These are phyloP conservation scores for Oryzias dopingdopingensis DNA, from an alignment of 2,797 vertebrate genomes.

Conservation along the genomic window DNA sequence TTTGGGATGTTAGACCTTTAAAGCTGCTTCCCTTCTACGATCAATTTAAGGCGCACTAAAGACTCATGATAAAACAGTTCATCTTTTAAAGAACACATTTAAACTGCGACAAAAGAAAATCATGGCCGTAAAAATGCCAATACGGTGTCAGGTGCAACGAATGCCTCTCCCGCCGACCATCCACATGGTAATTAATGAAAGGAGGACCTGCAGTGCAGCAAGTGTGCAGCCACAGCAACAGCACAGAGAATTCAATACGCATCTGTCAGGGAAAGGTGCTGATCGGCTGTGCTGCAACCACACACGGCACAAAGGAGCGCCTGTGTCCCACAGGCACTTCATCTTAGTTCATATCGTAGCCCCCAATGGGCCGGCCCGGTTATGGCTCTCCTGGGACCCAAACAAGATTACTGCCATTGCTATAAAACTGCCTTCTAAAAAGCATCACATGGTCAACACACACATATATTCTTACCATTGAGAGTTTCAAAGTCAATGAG, in stretches of 20 bases:
- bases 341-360: constrained; percentile 67
- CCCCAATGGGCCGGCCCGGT: constrained; percentile 46
- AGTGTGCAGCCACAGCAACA: constrained; percentile 50
- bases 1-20: neutral
- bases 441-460: constrained; percentile 10
- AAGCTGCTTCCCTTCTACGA: constrained; percentile 22
- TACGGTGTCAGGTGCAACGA: constrained; percentile 56
- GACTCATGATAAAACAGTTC: constrained; percentile 52
- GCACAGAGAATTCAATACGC: constrained; percentile 67
- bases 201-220: constrained; percentile 38
- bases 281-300: constrained; percentile 49
- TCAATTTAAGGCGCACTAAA: constrained; percentile 30
- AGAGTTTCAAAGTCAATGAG: constrained; percentile 60
- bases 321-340: constrained; percentile 59
- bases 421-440: constrained; percentile 25
- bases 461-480: constrained; percentile 48
- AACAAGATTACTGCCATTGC: constrained; percentile 58
- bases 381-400: constrained; percentile 63
- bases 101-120: constrained; percentile 76
- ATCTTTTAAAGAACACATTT: constrained; percentile 63
- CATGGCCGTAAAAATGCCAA: constrained; percentile 78
- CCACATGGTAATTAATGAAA: constrained; percentile 73
- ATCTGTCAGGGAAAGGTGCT: constrained; percentile 71
- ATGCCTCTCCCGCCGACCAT: constrained; percentile 55
- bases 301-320: constrained; percentile 65